Conservation (phyloP, 2,113 vertebrate species). For the Catagonus wagneri region DNA sequence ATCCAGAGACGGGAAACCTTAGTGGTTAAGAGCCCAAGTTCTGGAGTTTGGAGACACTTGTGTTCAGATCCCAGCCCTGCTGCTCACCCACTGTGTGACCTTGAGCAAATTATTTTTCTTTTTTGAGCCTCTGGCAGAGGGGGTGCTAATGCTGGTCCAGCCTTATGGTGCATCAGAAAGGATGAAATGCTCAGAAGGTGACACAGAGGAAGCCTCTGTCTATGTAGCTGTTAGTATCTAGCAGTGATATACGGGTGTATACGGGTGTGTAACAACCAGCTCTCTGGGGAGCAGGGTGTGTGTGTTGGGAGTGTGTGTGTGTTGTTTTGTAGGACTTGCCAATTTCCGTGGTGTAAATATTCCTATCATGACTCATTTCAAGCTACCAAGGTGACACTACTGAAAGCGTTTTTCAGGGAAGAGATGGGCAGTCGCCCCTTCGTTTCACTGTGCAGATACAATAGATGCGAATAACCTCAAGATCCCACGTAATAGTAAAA, state of each 20-base stretch:
- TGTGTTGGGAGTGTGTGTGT: too few relatives aligned
- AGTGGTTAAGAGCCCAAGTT: not conserved
- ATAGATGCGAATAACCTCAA: not conserved
- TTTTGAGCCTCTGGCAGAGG: not conserved
- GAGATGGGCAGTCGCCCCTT: not conserved
- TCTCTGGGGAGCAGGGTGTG: not conserved
- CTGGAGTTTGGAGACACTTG: not conserved
- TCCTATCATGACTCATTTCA: not conserved
- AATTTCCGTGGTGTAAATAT: not conserved
- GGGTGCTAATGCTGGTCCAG: not conserved
- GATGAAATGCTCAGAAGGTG: not conserved
- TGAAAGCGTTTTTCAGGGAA: not conserved
- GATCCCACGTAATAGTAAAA: not conserved
- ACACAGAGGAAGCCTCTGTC: not conserved
- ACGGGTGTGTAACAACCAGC: not conserved
- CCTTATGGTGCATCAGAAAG: not conserved
- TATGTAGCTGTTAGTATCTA: too few relatives aligned
- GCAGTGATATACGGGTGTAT: not conserved
- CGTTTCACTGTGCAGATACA: not conserved
- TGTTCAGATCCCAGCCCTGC: not conserved
- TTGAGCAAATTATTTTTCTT: not conserved
- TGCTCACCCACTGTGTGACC: not conserved
- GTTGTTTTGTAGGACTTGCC: not conserved
- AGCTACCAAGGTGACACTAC: not conserved
- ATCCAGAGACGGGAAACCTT: not conserved